Conservation (phyloP, 30 jellyfish, hydroid and myxozoan species). For the Hydractinia echinata region DNA sequence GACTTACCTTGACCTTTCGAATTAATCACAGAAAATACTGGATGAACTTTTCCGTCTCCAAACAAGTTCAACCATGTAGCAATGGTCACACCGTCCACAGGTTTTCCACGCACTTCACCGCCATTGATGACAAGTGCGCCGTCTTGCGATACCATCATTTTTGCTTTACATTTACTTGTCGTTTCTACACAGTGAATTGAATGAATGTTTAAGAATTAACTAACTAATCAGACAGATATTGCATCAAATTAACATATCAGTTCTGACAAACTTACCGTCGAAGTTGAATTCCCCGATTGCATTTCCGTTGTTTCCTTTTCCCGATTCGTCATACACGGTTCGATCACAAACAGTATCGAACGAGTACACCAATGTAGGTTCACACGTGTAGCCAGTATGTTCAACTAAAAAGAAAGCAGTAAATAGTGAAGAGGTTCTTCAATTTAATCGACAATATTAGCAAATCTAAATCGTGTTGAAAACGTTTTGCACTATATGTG, state of each 20-base stretch:
- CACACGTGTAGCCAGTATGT: slow-evolving; percentile 59
- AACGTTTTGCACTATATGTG: neutral
- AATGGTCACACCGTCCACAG: slow-evolving; percentile 55
- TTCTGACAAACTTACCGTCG: slow-evolving; percentile 20
- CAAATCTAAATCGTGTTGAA: neutral
- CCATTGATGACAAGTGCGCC: slow-evolving; percentile 78
- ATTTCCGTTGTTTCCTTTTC: slow-evolving; percentile 78
- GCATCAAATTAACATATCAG: too few relatives aligned
- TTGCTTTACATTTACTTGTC: slow-evolving; percentile 43
- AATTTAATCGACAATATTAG: too few relatives aligned
- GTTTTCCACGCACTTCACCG: slow-evolving; percentile 55
- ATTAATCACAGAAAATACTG: slow-evolving; percentile 56
- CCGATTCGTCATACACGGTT: slow-evolving; percentile 77
- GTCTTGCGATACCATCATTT: slow-evolving; percentile 37
- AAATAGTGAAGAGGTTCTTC: too few relatives aligned
- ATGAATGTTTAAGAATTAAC: too few relatives aligned
- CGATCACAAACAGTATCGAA: slow-evolving; percentile 62
- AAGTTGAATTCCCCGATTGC: slow-evolving; percentile 31
- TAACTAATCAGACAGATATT: too few relatives aligned
- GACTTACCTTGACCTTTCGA: slow-evolving; percentile 40
- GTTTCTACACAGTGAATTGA: slow-evolving; percentile 29
- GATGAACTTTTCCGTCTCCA: slow-evolving; percentile 45
- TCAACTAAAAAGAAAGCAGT: neutral
- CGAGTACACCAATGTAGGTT: slow-evolving; percentile 62
- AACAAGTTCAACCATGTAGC: slow-evolving; percentile 65